Conservation (phyloP, 2,113 vertebrate genomes). For the Antigone vipio region DNA sequence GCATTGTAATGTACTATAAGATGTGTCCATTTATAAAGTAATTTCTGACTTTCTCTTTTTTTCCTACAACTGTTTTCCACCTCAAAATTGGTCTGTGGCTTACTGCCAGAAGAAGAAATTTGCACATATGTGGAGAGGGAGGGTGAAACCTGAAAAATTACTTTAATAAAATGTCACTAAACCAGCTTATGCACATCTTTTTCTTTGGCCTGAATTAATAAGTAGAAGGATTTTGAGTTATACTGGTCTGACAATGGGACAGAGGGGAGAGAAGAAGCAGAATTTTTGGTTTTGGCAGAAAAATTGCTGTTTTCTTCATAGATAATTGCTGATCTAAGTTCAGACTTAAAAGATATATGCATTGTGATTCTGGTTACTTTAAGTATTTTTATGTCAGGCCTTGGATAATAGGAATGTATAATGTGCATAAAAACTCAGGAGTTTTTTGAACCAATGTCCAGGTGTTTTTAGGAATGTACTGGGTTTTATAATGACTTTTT, state of each 20-base stretch:
- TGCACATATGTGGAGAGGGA: not conserved
- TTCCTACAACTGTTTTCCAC: not conserved
- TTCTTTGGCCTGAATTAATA: not conserved
- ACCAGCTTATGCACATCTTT: not conserved
- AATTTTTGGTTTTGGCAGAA: not conserved
- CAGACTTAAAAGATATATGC: not conserved
- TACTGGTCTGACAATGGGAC: not conserved
- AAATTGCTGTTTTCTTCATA: not conserved
- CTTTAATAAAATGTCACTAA: constrained; percentile 39
- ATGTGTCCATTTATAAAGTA: constrained; percentile 13
- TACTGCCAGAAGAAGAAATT: constrained; percentile 19
- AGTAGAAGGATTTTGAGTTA: not conserved
- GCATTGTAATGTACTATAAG: not conserved
- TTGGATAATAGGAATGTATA: not conserved
- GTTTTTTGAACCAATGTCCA: not conserved
- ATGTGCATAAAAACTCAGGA: not conserved
- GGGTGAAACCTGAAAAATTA: constrained; percentile 45
- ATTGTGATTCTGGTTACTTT: not conserved
- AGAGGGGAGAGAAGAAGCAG: not conserved
- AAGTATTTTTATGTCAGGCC: not conserved
- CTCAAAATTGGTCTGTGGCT: constrained; percentile 6
- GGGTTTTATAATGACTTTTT: not conserved
- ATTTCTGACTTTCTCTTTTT: constrained; percentile 4
- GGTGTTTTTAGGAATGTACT: not conserved
- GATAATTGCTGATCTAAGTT: not conserved